phyloP scores from a whole-genome alignment of 2,797 vertebrate species.

The Sciaenops ocellatus region DNA sequence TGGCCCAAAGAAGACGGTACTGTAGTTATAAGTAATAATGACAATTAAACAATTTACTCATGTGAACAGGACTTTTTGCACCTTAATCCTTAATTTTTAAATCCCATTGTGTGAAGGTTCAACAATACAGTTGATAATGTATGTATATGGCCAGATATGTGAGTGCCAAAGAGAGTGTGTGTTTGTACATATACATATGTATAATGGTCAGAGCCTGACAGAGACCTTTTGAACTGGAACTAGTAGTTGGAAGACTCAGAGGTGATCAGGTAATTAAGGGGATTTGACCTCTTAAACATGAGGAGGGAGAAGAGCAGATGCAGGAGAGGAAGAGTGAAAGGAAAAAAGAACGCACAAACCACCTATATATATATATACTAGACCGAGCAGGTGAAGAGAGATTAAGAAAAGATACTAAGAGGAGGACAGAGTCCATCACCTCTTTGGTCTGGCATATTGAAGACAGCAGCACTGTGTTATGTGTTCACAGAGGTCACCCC shows the following conservation, averaged over 20 bases:
- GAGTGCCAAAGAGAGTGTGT: neutral
- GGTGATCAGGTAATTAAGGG: constrained; percentile 52
- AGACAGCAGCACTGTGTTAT: constrained; percentile 45
- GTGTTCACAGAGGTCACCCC: constrained; percentile 64
- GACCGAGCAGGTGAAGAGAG: constrained; percentile 26
- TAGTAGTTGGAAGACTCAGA: constrained; percentile 31
- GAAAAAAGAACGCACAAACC: neutral
- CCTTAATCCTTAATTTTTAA: neutral
- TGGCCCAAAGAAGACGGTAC: neutral
- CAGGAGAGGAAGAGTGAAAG: neutral
- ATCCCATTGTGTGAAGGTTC: neutral
- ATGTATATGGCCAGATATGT: neutral
- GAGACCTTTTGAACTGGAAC: constrained; percentile 44
- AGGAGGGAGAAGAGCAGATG: constrained; percentile 22
- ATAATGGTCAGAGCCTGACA: constrained; percentile 26
- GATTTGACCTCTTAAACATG: constrained; percentile 38
- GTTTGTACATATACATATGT: constrained; percentile 6
- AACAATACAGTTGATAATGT: neutral
- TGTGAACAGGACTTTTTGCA: neutral
- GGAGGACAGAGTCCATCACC: constrained; percentile 49
- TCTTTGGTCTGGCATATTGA: constrained; percentile 49
- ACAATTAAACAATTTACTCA: constrained; percentile 7
- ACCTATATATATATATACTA: neutral
- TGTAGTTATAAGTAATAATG: constrained; percentile 16
- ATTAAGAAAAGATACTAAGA: constrained; percentile 35